Conservation (phyloP, 23 tunicate species). For the Phallusia fumigata region DNA sequence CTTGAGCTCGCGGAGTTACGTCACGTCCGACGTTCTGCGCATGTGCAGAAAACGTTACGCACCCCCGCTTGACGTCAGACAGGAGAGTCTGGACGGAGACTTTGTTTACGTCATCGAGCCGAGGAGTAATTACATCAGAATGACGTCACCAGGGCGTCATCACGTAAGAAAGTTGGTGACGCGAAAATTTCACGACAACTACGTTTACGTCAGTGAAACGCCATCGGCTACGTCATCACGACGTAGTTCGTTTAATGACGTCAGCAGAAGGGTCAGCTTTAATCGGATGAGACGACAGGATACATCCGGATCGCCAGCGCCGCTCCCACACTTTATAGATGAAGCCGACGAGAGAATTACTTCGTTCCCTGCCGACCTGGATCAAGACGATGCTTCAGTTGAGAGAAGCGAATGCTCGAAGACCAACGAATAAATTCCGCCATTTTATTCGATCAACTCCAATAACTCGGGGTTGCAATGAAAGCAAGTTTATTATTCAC, state of each 20-base stretch:
- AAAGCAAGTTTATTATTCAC: too few species aligned
- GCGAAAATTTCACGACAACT: neutral
- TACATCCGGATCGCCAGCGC: conserved; percentile 5
- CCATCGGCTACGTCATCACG: neutral
- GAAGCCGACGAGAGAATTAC: conserved; percentile 10
- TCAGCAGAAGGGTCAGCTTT: neutral
- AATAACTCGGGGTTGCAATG: too few species aligned
- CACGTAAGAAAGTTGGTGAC: neutral
- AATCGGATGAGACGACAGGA: neutral
- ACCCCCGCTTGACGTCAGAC: neutral
- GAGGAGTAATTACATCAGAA: neutral
- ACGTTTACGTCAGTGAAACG: conserved; percentile 5
- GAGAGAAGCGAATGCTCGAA: neutral
- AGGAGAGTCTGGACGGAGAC: conserved; percentile 8
- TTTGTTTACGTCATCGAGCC: conserved; percentile 12
- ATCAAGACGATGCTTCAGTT: neutral
- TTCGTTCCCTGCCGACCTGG: neutral
- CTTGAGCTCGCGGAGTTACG: conserved; percentile 11
- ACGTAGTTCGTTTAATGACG: conserved; percentile 12
- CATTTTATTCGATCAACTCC: too few species aligned
- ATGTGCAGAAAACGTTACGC: conserved; percentile 9
- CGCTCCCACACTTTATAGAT: neutral
- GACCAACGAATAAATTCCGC: too few species aligned
- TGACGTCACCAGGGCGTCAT: conserved; percentile 14
- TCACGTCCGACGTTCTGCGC: conserved; percentile 12